Evolutionary conservation across 2,113 vertebrate species (phyloP), one percentile per base, ranked within the genome.

Genomic region (Protobothrops mucrosquamatus): DNA sequence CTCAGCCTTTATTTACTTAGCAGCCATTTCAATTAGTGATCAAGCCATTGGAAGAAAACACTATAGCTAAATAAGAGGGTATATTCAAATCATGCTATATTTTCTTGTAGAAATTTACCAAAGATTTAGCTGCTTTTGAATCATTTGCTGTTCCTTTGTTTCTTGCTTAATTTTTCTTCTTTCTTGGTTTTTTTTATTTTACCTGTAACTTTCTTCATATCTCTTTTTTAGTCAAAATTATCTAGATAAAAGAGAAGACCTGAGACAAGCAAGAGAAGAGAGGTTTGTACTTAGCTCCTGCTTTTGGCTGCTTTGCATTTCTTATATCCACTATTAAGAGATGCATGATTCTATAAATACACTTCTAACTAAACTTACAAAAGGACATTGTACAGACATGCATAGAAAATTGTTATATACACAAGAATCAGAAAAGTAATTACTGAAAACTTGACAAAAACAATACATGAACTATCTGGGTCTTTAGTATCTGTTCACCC

Each of bases 221-320:
- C 85, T 97, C 85, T 96, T 97, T 90, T 97, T 64, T 90, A 99
- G 99, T 97, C 99, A 98, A 3, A 98, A 98, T 93, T 98, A 98
- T 96, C 97, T 98, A 95, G 98, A 99, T 93, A 99, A 99, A 97
- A 98, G 98, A 96, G 99, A 99, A 96, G 99, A 99, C 89, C 98
- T 97, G 61, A 98, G 98, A 97, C 99, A 99, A 95, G 98, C 98
- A 93, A 98, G 99, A 97, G 99, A 99, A 97, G 99, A 99, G 95
- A 99, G 99, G 99, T 99, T 96, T 96, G 98, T 98, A 96, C 94
- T 91, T 95, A 94, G 74, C 55, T 46, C 69, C 18, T 92, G 54
- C 69, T 61, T 95, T 51, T 94, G 46, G 1, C 88, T 95, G 55
- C 55, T 92, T 95, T 95, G 55, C 26, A 43, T 43, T 96, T 95